Base-by-base conservation (phyloP, 2,113 vertebrate species). In the Bothrops jararaca region DNA sequence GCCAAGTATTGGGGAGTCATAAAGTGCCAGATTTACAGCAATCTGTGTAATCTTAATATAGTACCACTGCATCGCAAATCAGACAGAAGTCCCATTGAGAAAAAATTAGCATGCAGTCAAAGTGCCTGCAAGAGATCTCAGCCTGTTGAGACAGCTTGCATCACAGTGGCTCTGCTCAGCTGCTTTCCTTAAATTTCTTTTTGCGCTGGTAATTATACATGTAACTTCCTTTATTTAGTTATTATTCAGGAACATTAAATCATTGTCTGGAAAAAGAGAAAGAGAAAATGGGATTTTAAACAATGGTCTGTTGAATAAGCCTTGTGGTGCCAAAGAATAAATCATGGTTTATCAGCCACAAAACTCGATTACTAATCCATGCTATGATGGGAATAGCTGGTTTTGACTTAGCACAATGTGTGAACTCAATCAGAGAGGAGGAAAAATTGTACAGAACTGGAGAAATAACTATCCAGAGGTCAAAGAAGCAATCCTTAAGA, bases 11-110 rank as follows among this genome's bases (percentile, higher is more conserved):
- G 39, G 48, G 86, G n/a, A 53, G 60, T 85, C 87, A 85, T n/a
- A n/a, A 92, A 57, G 85, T 57, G 92, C 34, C 88, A 89, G 88
- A 92, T 89, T 85, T 89, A 92, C 88, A 89, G 69, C 88, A 89
- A 69, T 29, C 88, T 34, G 20, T 57, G 92, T 22, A n/a, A 69
- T 85, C 87, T 74, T 56, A 80, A 89, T 89, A 69, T 69, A 92
- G 52, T 89, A 54, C 42, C 5, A 3, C 39, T 0, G 1, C 45
- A 53, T 58, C 39, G 11, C 48, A 48, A 85, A 89, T 29, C 39
- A 92, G 88, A 50, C 69, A 85, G 69, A 29, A 22, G 52, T 89
- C 34, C 87, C 64, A 89, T 80, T 92, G 64, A 89, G 54, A 57
- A 89, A 80, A 89, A 85, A 89, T 85, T 57, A 92, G 50, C 42